phyloP scores from a whole-genome alignment of 30 jellyfish, hydroid and myxozoan genomes.

The Aurelia sp. region DNA sequence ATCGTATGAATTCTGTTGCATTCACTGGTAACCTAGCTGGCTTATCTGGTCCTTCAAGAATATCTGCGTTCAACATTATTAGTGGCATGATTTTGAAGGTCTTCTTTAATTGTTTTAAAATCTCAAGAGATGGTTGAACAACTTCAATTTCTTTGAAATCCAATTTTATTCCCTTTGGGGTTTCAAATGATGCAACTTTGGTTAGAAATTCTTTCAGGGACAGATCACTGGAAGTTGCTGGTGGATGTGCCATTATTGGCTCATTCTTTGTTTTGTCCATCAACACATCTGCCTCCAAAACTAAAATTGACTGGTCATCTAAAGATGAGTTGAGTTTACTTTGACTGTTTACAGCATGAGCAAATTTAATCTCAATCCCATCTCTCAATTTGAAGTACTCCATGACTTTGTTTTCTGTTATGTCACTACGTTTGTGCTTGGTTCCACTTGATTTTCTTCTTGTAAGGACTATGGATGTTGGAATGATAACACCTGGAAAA shows the following conservation, averaged over 20 bases:
- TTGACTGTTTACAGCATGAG: slow-evolving; percentile 93
- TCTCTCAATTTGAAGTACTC: slow-evolving; percentile 69
- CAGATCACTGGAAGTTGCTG: slow-evolving; percentile 83
- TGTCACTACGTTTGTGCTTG: no score
- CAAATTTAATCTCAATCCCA: slow-evolving; percentile 88
- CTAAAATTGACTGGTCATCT: slow-evolving; percentile 50
- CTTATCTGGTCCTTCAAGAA: slow-evolving; percentile 86
- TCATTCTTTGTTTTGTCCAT: slow-evolving; percentile 55
- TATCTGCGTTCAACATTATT: slow-evolving; percentile 87
- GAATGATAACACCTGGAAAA: background rate
- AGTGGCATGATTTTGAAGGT: slow-evolving; percentile 29
- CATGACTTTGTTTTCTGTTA: slow-evolving; percentile 18
- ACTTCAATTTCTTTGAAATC: slow-evolving; percentile 86
- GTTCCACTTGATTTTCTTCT: no score
- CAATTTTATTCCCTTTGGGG: slow-evolving; percentile 82
- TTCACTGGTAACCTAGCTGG: slow-evolving; percentile 78
- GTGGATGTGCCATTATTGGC: slow-evolving; percentile 99
- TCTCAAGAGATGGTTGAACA: slow-evolving; percentile 76
- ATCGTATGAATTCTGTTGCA: slow-evolving; percentile 50
- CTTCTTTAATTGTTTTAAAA: slow-evolving; percentile 46
- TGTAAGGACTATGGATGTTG: no score
- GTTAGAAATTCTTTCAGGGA: slow-evolving; percentile 58
- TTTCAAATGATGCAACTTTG: slow-evolving; percentile 10
- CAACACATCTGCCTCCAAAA: slow-evolving; percentile 93
- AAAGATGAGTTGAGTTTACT: slow-evolving; percentile 46